Conservation (phyloP, 2,797 vertebrate species). For the Pseudomugil tenellus region DNA sequence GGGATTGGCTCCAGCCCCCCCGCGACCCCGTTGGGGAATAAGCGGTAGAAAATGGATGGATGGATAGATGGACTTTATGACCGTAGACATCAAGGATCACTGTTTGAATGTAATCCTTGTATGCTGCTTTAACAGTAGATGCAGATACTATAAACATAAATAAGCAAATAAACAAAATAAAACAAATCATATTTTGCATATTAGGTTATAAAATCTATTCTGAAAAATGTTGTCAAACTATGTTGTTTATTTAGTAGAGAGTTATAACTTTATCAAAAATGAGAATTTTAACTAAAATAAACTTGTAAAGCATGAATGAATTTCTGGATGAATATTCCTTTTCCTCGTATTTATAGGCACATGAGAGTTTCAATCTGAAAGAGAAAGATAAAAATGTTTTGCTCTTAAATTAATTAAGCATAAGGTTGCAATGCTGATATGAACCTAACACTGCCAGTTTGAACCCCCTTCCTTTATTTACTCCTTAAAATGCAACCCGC, state of each 20-base stretch:
- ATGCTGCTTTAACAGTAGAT: constrained; percentile 44
- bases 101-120: constrained; percentile 25
- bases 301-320: background rate
- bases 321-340: background rate
- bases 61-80: constrained; percentile 32
- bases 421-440: constrained; percentile 5
- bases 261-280: no score
- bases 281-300: no score
- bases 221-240: no score
- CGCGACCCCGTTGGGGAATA: no score
- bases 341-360: background rate
- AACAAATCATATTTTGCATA: no score
- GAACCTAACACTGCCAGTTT: no score
- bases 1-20: no score
- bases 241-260: no score
- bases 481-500: constrained; percentile 6
- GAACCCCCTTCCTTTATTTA: constrained; percentile 5
- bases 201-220: no score
- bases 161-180: no score
- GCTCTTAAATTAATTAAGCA: constrained; percentile 15
- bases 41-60: no score
- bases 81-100: constrained; percentile 40
- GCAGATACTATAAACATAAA: no score
- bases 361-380: constrained; percentile 27
- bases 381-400: constrained; percentile 25